Base-by-base conservation (phyloP, 2,113 vertebrate genomes). In the Pampusana beccarii region DNA sequence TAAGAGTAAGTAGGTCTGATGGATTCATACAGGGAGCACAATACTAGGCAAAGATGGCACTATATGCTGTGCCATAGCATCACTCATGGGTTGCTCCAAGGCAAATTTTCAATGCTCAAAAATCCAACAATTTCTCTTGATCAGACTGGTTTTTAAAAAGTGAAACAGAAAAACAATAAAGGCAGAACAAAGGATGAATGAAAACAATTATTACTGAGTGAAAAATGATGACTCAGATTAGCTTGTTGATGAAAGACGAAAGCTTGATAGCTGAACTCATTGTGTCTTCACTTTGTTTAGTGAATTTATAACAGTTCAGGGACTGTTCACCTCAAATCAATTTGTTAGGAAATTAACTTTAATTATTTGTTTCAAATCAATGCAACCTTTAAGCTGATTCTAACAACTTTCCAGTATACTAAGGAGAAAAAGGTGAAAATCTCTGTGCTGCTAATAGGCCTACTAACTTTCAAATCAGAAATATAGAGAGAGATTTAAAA, bases 351-450 rank as follows among this genome's bases (percentile, higher is more conserved):
- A 97, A 81, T 54, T 2, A 93, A 95, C 28, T 94, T 90, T 38
- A 93, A 92, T 93, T 90, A 90, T 79, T 92, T 93, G 46, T 82
- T 96, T 80, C 16, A 83, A 92, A 90, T 75, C 50, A 88, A 65
- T 82, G n/a, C 5, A 66, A 87, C 24, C 82, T 93, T 60, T 85
- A 77, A 86, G 58, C 14, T 33, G 20, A 53, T 33, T 90, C 48
- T 79, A 86, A 83, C n/a, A 82, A 66, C 40, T 71, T 93, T 71
- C 23, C 36, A 51, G 54, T 50, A 72, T 5, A 23, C 4, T 26
- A 54, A 10, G 10, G 31, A 74, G 11, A 50, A 72, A 83, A 84
- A 66, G 2, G 16, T 19, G 5, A 86, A 80, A 64, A 67, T 24
- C 33, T 51, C 50, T n/a, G 13, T 25, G 26, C 8, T 58, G 42